Evolutionary conservation across 2,113 vertebrate species (phyloP), one percentile per base, ranked within the genome.

Genomic region (Platycercus adscitus): DNA sequence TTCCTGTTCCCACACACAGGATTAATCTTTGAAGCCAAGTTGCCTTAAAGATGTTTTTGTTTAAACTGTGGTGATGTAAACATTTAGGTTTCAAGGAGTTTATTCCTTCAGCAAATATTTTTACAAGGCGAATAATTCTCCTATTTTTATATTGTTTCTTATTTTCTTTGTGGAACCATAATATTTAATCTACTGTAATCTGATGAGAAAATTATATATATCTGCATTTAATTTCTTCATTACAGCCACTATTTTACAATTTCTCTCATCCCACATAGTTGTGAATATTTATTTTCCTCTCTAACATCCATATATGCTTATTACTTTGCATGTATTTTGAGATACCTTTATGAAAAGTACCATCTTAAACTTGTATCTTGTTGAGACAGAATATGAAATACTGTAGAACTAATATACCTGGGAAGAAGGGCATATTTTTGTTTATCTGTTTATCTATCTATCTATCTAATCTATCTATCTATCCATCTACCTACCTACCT

Each of bases 71-170:
- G 46, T 0, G 5, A 66, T 77, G 20, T 81, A 95, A 94, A 92
- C 50, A 75, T 84, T 71, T 83, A 70, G 28, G 37, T 88, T 90
- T 93, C 64, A 81, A 86, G 80, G 55, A 88, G 72, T 81, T 92
- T 81, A 91, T 92, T 94, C 60, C 55, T 93, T 94, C 39, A 88
- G 43, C 37, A 96, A 88, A 83, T 91, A 86, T 92, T 95, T 96
- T 86, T 78, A 81, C n/a, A 78, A 92, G 37, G 66, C 10, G 81
- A 93, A 53, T 86, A 88, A 28, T 76, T 69, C 6, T 63, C 5
- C 4, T 55, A 61, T 91, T 97, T 93, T 88, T 86, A 50, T 75
- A 50, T 50, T 75, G 28, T 17, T 90, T 81, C 20, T 8, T 17
- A 24, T 84, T 89, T 93, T 90, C 55, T 81, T 91, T 81, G 12